Base-by-base conservation (phyloP, 2,888 invertebrate genomes). In the Troides aeacus region DNA sequence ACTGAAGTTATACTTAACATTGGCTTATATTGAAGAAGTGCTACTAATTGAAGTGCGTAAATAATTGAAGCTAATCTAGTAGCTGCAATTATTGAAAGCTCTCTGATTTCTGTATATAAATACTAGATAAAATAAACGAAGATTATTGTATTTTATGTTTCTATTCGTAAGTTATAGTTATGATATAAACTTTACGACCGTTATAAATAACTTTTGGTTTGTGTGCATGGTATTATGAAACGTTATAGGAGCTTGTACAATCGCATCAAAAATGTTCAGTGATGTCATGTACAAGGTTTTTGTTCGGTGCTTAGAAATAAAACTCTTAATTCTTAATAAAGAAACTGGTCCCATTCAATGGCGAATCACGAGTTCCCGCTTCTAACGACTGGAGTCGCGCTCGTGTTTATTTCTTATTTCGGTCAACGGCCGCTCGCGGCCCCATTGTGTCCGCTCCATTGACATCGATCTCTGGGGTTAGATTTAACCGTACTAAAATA, bases 381-480 rank as follows among this genome's bases (percentile, higher is more conserved):
- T 84, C 84, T 85, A 81, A 80, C 78, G 78, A 80, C 78, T 76
- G 79, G 79, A 78, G 79, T 76, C 46, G 58, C 12, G 46, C 79
- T 81, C 79, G 83, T 78, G 75, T 87, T 86, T 84, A 82, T 86
- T 89, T 90, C 87, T 89, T 88, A 86, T 86, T 86, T 86, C 88
- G 89, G 90, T 91, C 89, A 90, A 89, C 83, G 89, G 82, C 89
- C 90, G 88, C 75, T 74, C 74, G 73, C 83, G 83, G 83, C 82
- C 84, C 82, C 82, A 85, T 85, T 86, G 84, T 86, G 78, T 75
- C 72, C 82, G 84, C 79, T 87, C 88, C 84, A 88, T 87, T 90
- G 88, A 90, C 87, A 88, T 86, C 86, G 78, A 86, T 88, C 79
- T 79, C 81, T 86, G 84, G 87, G 88, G 87, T 88, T 86, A 85